Evolutionary conservation across 2,888 invertebrate species (phyloP).

Genomic region (Ichneumoninae sp.): DNA sequence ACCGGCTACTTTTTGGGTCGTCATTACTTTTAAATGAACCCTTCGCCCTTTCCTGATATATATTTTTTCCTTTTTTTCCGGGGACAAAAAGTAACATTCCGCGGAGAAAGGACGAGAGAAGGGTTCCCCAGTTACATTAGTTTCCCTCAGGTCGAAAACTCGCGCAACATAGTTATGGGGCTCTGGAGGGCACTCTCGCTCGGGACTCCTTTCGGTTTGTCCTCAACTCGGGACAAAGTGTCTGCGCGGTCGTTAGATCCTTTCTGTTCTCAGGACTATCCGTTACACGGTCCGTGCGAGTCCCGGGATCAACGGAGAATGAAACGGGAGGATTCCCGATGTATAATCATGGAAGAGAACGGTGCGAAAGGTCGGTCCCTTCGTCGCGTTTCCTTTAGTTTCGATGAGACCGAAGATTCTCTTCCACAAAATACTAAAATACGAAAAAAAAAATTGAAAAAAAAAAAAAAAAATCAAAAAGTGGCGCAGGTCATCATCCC

Average conservation of each 20-base stretch:
- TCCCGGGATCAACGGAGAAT: slow-evolving; percentile 12
- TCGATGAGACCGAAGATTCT: background rate
- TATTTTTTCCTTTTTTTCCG: background rate
- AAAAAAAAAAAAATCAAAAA: background rate
- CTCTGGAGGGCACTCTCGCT: slow-evolving; percentile 8
- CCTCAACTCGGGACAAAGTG: slow-evolving; percentile 25
- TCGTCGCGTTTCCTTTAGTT: slow-evolving; percentile 19
- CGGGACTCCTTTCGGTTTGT: slow-evolving; percentile 32
- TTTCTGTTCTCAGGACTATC: slow-evolving; percentile 68
- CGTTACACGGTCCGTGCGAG: slow-evolving; percentile 54
- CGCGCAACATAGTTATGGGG: slow-evolving; percentile 25
- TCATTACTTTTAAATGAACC: slow-evolving; percentile 55
- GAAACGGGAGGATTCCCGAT: slow-evolving; percentile 43
- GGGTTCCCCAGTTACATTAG: slow-evolving; percentile 32
- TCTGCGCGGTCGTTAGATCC: slow-evolving; percentile 56
- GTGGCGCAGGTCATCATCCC: background rate
- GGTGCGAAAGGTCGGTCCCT: slow-evolving; percentile 35
- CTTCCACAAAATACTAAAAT: background rate
- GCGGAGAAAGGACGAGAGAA: slow-evolving; percentile 23
- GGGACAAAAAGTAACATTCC: slow-evolving; percentile 43
- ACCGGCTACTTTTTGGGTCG: slow-evolving; percentile 27
- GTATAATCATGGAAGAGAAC: slow-evolving; percentile 51
- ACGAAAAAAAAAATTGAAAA: background rate
- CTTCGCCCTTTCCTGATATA: slow-evolving; percentile 6
- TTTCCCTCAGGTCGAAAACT: slow-evolving; percentile 18